These are phyloP conservation scores for Melipona bicolor DNA, from an alignment of 2,888 invertebrate species.

Conservation along the genomic window DNA sequence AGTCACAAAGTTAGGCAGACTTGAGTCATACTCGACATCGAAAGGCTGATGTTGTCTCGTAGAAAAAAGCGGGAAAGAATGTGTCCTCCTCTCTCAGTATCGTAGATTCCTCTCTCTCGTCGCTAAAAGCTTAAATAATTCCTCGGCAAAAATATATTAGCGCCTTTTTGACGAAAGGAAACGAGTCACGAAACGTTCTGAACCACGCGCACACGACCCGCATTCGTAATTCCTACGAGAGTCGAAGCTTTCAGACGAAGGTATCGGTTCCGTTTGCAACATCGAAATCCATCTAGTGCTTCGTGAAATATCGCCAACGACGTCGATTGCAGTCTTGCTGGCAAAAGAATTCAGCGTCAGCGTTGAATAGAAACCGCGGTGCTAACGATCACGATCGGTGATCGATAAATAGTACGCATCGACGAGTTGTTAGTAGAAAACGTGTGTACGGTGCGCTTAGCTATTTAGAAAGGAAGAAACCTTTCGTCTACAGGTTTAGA, in stretches of 20 bases:
- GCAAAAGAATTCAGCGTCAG: slow-evolving; percentile 15
- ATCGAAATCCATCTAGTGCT: slow-evolving; percentile 4
- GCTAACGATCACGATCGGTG: slow-evolving; percentile 18
- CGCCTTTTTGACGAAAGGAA: not conserved
- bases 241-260: slow-evolving; percentile 1
- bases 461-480: slow-evolving; percentile 62
- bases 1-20: slow-evolving; percentile 56
- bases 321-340: not conserved
- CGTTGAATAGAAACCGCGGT: slow-evolving; percentile 6
- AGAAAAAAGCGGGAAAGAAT: slow-evolving; percentile 37
- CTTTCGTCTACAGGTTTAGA: slow-evolving; percentile 54
- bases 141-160: not conserved
- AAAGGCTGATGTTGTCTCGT: slow-evolving; percentile 42
- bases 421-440: slow-evolving; percentile 64
- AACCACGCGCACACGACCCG: not conserved
- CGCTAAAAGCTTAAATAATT: slow-evolving; percentile 5
- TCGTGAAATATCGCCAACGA: slow-evolving; percentile 15
- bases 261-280: not conserved
- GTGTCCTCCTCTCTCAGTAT: not conserved
- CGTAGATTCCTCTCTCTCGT: not conserved
- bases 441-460: slow-evolving; percentile 55
- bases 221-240: not conserved
- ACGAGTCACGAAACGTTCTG: not conserved
- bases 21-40: slow-evolving; percentile 47
- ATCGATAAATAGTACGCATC: slow-evolving; percentile 32